These are phyloP conservation scores for Pissodes strobi DNA, from an alignment of 1,140 invertebrate genomes.

Conservation along the genomic window DNA sequence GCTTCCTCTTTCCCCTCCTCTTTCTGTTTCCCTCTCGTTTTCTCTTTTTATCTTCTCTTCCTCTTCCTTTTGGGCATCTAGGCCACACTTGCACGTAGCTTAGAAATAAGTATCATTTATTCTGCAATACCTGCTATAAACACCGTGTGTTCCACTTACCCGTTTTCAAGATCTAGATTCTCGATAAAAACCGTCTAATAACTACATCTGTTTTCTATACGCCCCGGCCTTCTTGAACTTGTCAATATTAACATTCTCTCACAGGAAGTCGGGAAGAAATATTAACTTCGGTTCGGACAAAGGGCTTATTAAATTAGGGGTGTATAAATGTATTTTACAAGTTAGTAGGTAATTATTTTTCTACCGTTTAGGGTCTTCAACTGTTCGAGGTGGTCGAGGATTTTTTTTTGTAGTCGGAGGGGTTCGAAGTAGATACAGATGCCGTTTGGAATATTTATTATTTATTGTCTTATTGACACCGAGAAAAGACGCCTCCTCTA, in stretches of 20 bases:
- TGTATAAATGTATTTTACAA: constrained; percentile 22
- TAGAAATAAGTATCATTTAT: too few species aligned
- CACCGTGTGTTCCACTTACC: not conserved
- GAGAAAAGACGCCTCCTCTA: too few species aligned
- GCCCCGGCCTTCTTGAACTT: not conserved
- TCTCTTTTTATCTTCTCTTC: too few species aligned
- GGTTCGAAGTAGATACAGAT: too few species aligned
- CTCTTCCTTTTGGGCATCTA: too few species aligned
- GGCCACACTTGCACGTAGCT: too few species aligned
- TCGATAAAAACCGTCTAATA: constrained; percentile 7
- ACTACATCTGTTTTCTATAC: constrained; percentile 19
- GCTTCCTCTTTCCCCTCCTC: too few species aligned
- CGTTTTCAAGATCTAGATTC: constrained; percentile 11
- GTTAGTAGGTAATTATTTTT: constrained; percentile 20
- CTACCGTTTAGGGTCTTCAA: not conserved
- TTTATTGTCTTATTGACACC: not conserved
- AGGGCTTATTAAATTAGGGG: constrained; percentile 12
- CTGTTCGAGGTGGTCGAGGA: not conserved
- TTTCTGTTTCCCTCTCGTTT: too few species aligned
- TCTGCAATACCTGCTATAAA: not conserved
- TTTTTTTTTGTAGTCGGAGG: not conserved
- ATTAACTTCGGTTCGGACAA: constrained; percentile 17
- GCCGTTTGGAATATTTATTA: too few species aligned
- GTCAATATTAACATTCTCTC: constrained; percentile 22
- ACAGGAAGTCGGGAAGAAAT: constrained; percentile 22